These are phyloP conservation scores for Dryas iulia DNA, from an alignment of 1,140 invertebrate genomes.

Conservation along the genomic window DNA sequence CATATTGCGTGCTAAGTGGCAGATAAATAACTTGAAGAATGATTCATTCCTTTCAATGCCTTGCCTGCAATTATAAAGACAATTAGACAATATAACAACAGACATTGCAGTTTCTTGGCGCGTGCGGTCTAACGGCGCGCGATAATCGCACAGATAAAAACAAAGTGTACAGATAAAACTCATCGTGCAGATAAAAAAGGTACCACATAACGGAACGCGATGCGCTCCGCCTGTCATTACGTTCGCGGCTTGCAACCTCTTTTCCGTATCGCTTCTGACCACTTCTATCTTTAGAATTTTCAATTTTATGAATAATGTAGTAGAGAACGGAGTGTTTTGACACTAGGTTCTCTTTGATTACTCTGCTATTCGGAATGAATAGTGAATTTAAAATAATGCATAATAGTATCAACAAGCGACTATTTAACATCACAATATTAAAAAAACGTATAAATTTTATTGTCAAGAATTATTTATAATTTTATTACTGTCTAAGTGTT, in stretches of 20 bases:
- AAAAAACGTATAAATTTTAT: neutral
- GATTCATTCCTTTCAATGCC: neutral
- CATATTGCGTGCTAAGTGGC: neutral
- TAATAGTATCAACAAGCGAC: too few relatives aligned
- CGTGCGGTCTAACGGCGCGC: slow-evolving; percentile 66
- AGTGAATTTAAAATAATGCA: too few relatives aligned
- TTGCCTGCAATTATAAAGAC: slow-evolving; percentile 13
- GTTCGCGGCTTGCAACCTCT: slow-evolving; percentile 18
- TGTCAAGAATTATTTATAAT: neutral
- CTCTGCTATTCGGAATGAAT: too few relatives aligned
- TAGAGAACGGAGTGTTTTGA: too few relatives aligned
- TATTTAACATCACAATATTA: too few relatives aligned
- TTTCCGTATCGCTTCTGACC: slow-evolving; percentile 6
- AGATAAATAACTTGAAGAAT: neutral
- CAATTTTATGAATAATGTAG: too few relatives aligned
- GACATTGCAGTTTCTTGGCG: slow-evolving; percentile 33
- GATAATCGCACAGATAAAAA: slow-evolving; percentile 53
- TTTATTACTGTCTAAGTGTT: neutral
- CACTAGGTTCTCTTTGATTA: too few relatives aligned
- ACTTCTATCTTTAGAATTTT: neutral
- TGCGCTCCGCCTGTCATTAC: slow-evolving; percentile 60
- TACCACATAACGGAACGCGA: slow-evolving; percentile 67
- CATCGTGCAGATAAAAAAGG: slow-evolving; percentile 52
- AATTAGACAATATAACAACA: slow-evolving; percentile 29
- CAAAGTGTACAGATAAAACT: slow-evolving; percentile 23